Evolutionary conservation across 2,113 vertebrate species (phyloP).

Genomic region (Mormyrus iriodes): DNA sequence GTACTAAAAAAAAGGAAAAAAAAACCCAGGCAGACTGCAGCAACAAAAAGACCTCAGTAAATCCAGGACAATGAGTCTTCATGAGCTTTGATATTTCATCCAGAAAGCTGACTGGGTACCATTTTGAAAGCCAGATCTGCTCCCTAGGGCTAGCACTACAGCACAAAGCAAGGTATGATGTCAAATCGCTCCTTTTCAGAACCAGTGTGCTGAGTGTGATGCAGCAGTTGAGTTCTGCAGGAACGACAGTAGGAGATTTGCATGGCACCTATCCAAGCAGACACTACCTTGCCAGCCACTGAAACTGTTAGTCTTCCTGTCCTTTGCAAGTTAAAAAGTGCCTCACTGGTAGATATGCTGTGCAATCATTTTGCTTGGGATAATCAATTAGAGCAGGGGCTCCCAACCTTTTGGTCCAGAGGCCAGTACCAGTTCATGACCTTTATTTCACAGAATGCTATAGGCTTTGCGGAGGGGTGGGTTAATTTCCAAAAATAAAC

Average conservation of each 20-base stretch:
- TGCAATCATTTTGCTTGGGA: not conserved
- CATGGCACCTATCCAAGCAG: not conserved
- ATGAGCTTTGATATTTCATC: not conserved
- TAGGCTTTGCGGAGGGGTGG: not conserved
- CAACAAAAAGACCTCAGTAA: not conserved
- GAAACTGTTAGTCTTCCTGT: not conserved
- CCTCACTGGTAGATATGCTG: not conserved
- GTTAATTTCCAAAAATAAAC: not conserved
- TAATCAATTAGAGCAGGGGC: not conserved
- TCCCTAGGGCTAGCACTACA: not conserved
- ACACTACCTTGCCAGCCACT: not conserved
- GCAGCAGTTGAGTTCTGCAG: not conserved
- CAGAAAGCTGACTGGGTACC: not conserved
- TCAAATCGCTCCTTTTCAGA: not conserved
- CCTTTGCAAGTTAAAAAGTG: not conserved
- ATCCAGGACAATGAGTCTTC: conserved; percentile 2
- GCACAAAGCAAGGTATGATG: not conserved
- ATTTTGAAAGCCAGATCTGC: not conserved
- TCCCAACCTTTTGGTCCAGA: not conserved
- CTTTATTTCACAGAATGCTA: not conserved
- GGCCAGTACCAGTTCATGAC: not conserved
- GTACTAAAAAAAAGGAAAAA: not conserved
- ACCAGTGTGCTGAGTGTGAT: not conserved
- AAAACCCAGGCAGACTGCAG: not conserved
- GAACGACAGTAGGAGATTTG: not conserved